Evolutionary conservation across 2,797 vertebrate species (phyloP).

Genomic region (Siniperca undulata): DNA sequence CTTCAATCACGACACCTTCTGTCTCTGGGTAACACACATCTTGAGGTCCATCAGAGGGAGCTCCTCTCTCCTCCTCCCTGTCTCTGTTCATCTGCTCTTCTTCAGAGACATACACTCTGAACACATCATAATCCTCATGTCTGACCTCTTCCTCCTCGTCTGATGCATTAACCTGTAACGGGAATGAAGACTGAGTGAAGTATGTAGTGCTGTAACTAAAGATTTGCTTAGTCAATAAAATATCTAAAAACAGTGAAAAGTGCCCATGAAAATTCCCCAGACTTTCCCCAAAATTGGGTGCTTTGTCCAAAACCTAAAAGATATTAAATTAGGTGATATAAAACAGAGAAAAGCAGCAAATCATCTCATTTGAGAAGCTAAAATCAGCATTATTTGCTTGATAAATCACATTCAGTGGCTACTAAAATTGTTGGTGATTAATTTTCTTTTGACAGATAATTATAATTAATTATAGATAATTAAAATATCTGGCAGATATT

Average conservation of each 20-base stretch:
- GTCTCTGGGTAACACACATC: conserved; percentile 68
- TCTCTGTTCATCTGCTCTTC: conserved; percentile 67
- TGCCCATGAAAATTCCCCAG: neutral
- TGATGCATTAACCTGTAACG: conserved; percentile 83
- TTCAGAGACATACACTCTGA: conserved; percentile 88
- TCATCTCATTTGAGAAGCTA: neutral
- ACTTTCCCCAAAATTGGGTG: neutral
- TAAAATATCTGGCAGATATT: too few relatives aligned
- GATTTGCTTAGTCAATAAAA: neutral
- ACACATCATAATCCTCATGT: conserved; percentile 81
- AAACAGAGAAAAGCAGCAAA: neutral
- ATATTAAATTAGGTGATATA: neutral
- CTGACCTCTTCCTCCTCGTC: conserved; percentile 84
- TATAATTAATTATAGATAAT: too few relatives aligned
- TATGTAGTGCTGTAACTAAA: neutral
- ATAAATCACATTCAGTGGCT: neutral
- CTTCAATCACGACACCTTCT: conserved; percentile 59
- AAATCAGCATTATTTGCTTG: neutral
- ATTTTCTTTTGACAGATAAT: too few relatives aligned
- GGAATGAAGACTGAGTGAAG: conserved; percentile 5
- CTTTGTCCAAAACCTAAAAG: neutral
- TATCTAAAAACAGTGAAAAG: neutral
- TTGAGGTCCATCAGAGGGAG: conserved; percentile 60
- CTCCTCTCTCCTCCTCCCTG: conserved; percentile 65
- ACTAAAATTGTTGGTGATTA: neutral